phyloP scores from a whole-genome alignment of 2,888 invertebrate genomes.

The Drosophila nr. perissopoda region DNA sequence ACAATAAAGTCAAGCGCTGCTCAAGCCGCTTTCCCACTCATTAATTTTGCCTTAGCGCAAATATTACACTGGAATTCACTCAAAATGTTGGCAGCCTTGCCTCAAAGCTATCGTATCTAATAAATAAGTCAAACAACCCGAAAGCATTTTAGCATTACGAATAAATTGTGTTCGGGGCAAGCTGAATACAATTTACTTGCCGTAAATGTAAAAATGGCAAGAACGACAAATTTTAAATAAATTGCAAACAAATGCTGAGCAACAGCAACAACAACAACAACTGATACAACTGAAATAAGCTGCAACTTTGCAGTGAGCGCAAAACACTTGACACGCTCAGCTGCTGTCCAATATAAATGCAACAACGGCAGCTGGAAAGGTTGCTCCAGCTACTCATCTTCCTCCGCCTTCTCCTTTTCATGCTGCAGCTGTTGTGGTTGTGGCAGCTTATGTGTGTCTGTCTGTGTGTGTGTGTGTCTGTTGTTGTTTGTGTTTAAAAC shows the following conservation, averaged over 20 bases:
- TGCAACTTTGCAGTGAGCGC: slow-evolving; percentile 62
- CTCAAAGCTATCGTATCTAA: slow-evolving; percentile 25
- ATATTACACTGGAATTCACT: slow-evolving; percentile 32
- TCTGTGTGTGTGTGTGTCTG: slow-evolving; percentile 8
- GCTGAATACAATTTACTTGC: slow-evolving; percentile 59
- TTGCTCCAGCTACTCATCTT: not conserved
- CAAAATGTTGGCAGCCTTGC: slow-evolving; percentile 17
- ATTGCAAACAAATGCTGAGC: slow-evolving; percentile 70
- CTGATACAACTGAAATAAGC: slow-evolving; percentile 48
- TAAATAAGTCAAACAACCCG: slow-evolving; percentile 45
- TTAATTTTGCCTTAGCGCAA: slow-evolving; percentile 15
- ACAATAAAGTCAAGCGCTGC: slow-evolving; percentile 20
- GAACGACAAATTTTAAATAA: slow-evolving; percentile 69
- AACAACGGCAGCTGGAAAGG: slow-evolving; percentile 33
- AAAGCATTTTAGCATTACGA: slow-evolving; percentile 51
- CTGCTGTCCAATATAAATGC: slow-evolving; percentile 69
- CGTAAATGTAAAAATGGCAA: slow-evolving; percentile 17
- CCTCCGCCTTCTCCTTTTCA: not conserved
- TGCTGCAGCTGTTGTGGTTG: not conserved
- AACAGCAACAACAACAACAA: slow-evolving; percentile 36
- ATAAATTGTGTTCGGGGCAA: slow-evolving; percentile 37
- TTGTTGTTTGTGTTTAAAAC: not conserved
- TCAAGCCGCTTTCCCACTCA: slow-evolving; percentile 22
- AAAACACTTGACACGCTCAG: slow-evolving; percentile 77
- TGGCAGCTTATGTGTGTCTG: slow-evolving; percentile 5